phyloP scores from a whole-genome alignment of 2,113 vertebrate genomes.

The Scytalopus superciliaris region DNA sequence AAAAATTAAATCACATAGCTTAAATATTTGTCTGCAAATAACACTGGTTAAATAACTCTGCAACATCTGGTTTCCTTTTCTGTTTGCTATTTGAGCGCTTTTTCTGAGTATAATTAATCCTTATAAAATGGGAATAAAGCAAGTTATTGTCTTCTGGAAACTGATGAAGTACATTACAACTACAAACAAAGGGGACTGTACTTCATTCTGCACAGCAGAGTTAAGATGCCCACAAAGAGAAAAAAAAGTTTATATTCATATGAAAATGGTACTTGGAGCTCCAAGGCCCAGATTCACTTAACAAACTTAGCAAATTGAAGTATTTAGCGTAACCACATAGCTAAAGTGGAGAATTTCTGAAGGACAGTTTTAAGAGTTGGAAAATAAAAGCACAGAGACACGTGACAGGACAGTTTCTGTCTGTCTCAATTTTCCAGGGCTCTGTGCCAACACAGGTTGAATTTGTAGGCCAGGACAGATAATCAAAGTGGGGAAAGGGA shows the following conservation, averaged over 20 bases:
- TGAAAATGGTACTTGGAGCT: background rate
- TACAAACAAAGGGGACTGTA: conserved; percentile 14
- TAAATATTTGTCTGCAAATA: conserved; percentile 50
- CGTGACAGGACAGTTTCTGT: background rate
- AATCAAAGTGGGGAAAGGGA: background rate
- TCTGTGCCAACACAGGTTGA: background rate
- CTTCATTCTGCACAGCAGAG: background rate
- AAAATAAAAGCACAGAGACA: background rate
- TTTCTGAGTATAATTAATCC: conserved; percentile 53
- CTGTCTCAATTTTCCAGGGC: background rate
- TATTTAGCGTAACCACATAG: background rate
- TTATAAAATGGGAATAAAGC: conserved; percentile 47
- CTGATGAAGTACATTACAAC: conserved; percentile 41
- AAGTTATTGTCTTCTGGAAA: conserved; percentile 58
- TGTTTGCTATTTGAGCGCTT: conserved; percentile 31
- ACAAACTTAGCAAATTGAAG: background rate
- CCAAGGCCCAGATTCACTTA: background rate
- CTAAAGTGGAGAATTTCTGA: background rate
- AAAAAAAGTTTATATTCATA: background rate
- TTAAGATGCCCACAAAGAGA: background rate
- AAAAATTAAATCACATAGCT: conserved; percentile 16
- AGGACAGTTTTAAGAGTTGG: background rate
- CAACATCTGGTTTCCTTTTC: conserved; percentile 60
- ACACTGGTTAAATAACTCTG: conserved; percentile 34
- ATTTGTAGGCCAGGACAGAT: background rate